A percentile compares a stretch with the other conserved stretches of the same genome.
These are phyloP conservation scores for Drosophila orena DNA, from an alignment of 1,140 invertebrate species.

Conservation along the genomic window DNA sequence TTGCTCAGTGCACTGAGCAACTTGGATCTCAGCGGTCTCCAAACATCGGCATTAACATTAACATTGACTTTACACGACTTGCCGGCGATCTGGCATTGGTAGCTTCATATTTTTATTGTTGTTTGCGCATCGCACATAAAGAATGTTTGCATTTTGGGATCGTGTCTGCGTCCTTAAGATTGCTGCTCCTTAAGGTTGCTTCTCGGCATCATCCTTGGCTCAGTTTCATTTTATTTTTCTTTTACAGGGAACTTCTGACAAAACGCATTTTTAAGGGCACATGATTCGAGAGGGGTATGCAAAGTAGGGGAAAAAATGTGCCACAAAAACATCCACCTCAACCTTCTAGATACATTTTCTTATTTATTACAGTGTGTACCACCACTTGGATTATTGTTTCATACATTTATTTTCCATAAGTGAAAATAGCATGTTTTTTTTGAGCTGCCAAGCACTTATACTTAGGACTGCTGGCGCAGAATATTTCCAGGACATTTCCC, in stretches of 20 bases:
- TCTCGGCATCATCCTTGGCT: slow-evolving; percentile 14
- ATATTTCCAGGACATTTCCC: background rate
- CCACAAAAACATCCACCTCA: background rate
- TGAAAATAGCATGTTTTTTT: too few species aligned
- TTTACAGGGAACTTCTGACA: slow-evolving; percentile 34
- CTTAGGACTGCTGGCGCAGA: background rate
- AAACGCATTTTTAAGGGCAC: slow-evolving; percentile 67
- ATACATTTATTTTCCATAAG: too few species aligned
- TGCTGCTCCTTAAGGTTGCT: slow-evolving; percentile 9
- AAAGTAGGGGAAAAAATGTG: background rate
- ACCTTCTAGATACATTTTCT: too few species aligned
- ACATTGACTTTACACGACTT: slow-evolving; percentile 84
- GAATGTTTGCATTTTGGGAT: slow-evolving; percentile 65
- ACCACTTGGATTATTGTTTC: too few species aligned
- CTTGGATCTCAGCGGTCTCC: slow-evolving; percentile 40
- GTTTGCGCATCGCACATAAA: slow-evolving; percentile 76
- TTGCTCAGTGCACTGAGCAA: slow-evolving; percentile 17
- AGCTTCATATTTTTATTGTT: slow-evolving; percentile 84
- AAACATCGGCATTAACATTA: slow-evolving; percentile 79
- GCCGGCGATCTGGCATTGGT: slow-evolving; percentile 66
- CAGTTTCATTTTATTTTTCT: slow-evolving; percentile 31
- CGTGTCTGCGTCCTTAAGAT: slow-evolving; percentile 75
- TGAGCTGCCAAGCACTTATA: too few species aligned
- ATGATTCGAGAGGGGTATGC: slow-evolving; percentile 26
- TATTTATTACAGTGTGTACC: too few species aligned